phyloP scores from a whole-genome alignment of 2,797 vertebrate species.

The Gallinago solitaria region DNA sequence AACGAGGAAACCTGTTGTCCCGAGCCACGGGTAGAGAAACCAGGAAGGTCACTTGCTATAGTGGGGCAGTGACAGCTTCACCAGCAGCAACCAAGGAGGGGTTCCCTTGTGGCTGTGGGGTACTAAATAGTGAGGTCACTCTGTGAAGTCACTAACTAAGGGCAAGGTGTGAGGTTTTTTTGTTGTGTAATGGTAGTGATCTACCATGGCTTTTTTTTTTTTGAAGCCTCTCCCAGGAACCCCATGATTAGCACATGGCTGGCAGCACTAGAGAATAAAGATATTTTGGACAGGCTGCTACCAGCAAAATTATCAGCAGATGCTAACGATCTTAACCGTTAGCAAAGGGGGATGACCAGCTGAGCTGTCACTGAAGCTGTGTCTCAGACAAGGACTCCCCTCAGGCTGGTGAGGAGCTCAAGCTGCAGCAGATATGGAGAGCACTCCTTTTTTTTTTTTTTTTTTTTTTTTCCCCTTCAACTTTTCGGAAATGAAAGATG shows the following conservation, averaged over 20 bases:
- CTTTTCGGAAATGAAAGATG: not conserved
- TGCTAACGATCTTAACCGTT: not conserved
- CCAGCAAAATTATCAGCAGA: not conserved
- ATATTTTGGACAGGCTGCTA: not conserved
- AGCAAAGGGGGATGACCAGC: not conserved
- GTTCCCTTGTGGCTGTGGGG: not conserved
- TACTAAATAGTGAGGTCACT: not conserved
- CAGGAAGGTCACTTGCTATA: not conserved
- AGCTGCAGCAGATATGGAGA: not conserved
- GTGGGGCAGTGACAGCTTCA: not conserved
- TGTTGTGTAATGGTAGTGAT: not conserved
- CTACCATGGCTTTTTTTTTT: not conserved
- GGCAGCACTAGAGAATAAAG: not conserved
- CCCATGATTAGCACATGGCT: not conserved
- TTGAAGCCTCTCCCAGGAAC: not conserved
- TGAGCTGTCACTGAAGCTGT: not conserved
- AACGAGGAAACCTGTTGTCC: not conserved
- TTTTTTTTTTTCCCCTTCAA: not conserved
- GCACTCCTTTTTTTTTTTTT: not conserved
- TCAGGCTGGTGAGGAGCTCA: not conserved
- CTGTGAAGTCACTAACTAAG: not conserved
- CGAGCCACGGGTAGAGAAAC: accelerated
- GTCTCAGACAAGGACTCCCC: not conserved
- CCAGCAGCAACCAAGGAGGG: not conserved
- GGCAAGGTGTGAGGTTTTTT: not conserved